Percentiles rank a stretch among this genome's conserved stretches.
Evolutionary conservation across 2,113 vertebrate species (phyloP).

Genomic region (Emydura subglobosa): DNA sequence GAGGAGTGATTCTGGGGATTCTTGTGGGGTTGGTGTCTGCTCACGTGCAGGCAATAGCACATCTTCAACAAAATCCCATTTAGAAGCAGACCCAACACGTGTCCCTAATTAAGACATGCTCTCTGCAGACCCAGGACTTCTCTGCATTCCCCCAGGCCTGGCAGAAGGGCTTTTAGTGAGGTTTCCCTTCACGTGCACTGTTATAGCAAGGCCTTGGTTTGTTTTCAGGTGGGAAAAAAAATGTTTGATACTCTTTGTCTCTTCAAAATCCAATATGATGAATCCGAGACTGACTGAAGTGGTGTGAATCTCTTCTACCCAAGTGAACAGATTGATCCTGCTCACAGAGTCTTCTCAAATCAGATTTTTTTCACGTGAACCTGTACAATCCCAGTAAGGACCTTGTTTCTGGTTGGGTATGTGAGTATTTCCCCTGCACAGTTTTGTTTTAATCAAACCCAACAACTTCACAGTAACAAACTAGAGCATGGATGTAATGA

Average conservation of each 20-base stretch:
- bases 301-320: background rate
- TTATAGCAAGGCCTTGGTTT: background rate
- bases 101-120: rapidly evolving
- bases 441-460: background rate
- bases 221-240: background rate
- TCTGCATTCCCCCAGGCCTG: background rate
- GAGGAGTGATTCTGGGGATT: background rate
- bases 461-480: background rate
- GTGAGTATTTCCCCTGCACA: background rate
- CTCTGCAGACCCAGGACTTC: background rate
- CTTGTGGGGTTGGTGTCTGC: background rate
- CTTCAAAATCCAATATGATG: background rate
- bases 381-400: background rate
- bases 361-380: background rate
- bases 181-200: background rate
- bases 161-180: background rate
- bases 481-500: background rate
- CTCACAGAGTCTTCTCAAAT: background rate
- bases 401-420: background rate
- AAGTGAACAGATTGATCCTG: background rate
- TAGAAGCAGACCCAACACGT: background rate
- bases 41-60: background rate
- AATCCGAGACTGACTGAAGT: background rate
- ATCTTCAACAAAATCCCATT: background rate
- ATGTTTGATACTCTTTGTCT: background rate